Conservation (phyloP, 2,113 vertebrate species). For the Peromyscus maniculatus region DNA sequence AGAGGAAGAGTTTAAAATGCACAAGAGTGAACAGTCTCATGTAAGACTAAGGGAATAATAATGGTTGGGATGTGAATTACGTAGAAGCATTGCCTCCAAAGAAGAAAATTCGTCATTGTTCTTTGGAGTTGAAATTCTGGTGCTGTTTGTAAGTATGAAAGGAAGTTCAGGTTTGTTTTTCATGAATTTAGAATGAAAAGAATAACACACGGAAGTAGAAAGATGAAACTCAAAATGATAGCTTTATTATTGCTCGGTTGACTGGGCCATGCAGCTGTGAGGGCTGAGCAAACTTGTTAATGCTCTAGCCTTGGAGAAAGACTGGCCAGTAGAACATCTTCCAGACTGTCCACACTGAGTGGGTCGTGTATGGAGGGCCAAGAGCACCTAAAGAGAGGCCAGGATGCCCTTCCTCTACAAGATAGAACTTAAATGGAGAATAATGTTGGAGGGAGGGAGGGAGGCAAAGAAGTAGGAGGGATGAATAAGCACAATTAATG, state of each 20-base stretch:
- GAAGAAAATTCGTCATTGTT: neutral
- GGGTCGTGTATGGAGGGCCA: neutral
- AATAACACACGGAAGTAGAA: neutral
- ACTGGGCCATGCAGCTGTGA: neutral
- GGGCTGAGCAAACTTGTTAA: neutral
- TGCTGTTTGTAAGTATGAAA: neutral
- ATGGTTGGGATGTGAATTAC: neutral
- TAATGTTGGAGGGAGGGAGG: neutral
- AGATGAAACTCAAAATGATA: neutral
- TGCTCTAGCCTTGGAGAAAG: neutral
- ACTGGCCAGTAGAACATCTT: too few species aligned
- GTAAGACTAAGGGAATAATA: neutral
- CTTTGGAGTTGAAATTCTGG: neutral
- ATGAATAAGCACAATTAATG: neutral
- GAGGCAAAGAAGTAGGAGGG: neutral
- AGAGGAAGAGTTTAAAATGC: neutral
- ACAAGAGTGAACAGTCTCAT: neutral
- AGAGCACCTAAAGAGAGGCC: neutral
- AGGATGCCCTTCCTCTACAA: rapidly evolving
- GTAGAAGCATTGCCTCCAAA: neutral
- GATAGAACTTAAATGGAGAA: neutral
- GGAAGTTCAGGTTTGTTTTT: neutral
- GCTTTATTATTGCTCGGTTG: neutral
- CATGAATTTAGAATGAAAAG: constrained; percentile 7
- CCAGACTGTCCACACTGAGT: neutral